Conservation (phyloP, 2,113 vertebrate species). For the Lynx canadensis region DNA sequence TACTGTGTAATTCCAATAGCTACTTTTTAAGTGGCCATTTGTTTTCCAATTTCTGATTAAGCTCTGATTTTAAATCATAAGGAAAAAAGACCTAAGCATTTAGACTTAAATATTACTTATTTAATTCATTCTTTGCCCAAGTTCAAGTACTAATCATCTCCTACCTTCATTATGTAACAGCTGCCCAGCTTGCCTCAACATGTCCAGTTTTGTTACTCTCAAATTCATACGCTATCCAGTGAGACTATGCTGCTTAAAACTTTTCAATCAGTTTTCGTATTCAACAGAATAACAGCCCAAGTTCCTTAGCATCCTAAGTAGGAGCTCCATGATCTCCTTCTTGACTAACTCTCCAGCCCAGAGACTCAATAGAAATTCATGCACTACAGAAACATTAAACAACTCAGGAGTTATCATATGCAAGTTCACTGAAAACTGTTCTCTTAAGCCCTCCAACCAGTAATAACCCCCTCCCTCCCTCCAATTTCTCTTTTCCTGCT, state of each 20-base stretch:
- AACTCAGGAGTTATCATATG: neutral
- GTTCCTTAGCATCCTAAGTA: neutral
- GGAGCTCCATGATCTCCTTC: neutral
- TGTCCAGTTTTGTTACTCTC: neutral
- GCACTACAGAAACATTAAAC: neutral
- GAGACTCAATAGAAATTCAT: neutral
- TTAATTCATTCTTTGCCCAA: neutral
- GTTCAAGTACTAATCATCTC: neutral
- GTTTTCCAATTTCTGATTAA: slow-evolving; percentile 38
- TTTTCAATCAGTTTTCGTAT: neutral
- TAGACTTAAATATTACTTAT: neutral
- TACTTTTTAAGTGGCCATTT: slow-evolving; percentile 38
- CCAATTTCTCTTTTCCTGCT: neutral
- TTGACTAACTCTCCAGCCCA: neutral
- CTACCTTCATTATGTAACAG: neutral
- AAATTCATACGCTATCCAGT: neutral
- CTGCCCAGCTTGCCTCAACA: neutral
- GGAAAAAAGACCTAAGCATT: neutral
- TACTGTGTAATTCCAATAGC: neutral
- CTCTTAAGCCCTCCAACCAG: neutral
- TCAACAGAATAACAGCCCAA: neutral
- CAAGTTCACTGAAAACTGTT: neutral
- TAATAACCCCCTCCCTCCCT: neutral
- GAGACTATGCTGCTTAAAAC: neutral
- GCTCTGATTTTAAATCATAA: slow-evolving; percentile 16